Percentiles rank a stretch among this genome's conserved stretches.
Conservation (phyloP, 2,888 invertebrate species). For the Phalera bucephala region DNA sequence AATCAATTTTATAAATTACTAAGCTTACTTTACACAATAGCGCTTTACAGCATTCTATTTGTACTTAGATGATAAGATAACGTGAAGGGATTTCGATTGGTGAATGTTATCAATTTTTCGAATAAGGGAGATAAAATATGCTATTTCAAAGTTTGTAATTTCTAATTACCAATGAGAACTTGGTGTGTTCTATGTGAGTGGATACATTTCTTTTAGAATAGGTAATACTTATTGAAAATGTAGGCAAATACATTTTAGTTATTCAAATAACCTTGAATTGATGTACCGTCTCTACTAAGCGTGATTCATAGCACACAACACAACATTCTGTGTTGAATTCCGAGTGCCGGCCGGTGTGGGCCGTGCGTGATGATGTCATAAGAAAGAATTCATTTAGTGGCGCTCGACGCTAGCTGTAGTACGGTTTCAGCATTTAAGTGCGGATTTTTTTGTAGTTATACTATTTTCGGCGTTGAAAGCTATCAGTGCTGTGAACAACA, state of each 20-base stretch:
- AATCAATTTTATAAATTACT: too few species aligned
- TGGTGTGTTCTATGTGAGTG: conserved; percentile 2
- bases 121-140: conserved; percentile 1
- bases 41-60: not conserved
- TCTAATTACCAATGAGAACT: not conserved
- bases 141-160: not conserved
- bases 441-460: conserved; percentile 44
- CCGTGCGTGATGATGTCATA: conserved; percentile 20
- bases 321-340: not conserved
- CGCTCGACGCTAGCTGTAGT: conserved; percentile 3
- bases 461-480: conserved; percentile 39
- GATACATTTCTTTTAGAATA: not conserved
- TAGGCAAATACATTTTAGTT: not conserved
- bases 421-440: conserved; percentile 4
- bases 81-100: conserved; percentile 2
- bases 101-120: not conserved
- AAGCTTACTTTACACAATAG: not conserved
- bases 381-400: not conserved
- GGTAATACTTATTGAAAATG: not conserved
- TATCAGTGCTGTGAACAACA: conserved; percentile 36
- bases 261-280: conserved; percentile 2
- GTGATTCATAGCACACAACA: conserved; percentile 13
- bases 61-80: conserved; percentile 5
- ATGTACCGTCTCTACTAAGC: conserved; percentile 7
- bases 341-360: conserved; percentile 4